phyloP scores from a whole-genome alignment of 2,113 vertebrate species.

The Oncorhynchus clarkii region DNA sequence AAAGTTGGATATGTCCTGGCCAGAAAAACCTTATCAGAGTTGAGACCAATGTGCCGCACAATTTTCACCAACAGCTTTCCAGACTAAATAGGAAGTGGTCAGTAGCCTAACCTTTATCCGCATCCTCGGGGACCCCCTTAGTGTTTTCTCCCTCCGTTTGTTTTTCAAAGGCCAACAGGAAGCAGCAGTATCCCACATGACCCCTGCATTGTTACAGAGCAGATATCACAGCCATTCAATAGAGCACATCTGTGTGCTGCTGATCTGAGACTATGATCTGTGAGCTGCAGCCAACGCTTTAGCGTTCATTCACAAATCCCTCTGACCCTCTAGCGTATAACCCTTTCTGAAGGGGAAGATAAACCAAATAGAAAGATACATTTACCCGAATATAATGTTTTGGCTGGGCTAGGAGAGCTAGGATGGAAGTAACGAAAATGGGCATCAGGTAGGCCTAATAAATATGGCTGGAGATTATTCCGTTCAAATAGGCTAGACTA shows the following conservation, averaged over 20 bases:
- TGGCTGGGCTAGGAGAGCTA: not conserved
- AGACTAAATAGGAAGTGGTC: slow-evolving; percentile 60
- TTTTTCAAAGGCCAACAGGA: slow-evolving; percentile 49
- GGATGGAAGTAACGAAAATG: not conserved
- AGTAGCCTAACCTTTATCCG: slow-evolving; percentile 62
- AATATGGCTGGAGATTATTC: not conserved
- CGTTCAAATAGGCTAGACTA: not conserved
- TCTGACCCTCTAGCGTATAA: slow-evolving; percentile 27
- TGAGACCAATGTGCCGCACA: not conserved
- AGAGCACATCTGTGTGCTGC: slow-evolving; percentile 64
- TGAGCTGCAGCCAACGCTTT: slow-evolving; percentile 55
- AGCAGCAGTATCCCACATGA: slow-evolving; percentile 57
- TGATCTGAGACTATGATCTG: slow-evolving; percentile 59
- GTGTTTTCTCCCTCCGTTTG: slow-evolving; percentile 44
- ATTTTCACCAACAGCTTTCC: slow-evolving; percentile 12
- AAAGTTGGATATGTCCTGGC: not conserved
- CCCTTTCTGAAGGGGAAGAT: slow-evolving; percentile 34
- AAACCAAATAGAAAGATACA: slow-evolving; percentile 17
- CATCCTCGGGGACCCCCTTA: slow-evolving; percentile 33
- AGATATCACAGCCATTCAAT: slow-evolving; percentile 59
- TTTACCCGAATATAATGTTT: not conserved
- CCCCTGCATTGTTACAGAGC: slow-evolving; percentile 58
- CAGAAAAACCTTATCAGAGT: not conserved
- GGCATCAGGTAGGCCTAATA: not conserved
- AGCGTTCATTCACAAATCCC: slow-evolving; percentile 63